phyloP scores from a whole-genome alignment of 2,888 invertebrate species.

The Parnassius apollo region DNA sequence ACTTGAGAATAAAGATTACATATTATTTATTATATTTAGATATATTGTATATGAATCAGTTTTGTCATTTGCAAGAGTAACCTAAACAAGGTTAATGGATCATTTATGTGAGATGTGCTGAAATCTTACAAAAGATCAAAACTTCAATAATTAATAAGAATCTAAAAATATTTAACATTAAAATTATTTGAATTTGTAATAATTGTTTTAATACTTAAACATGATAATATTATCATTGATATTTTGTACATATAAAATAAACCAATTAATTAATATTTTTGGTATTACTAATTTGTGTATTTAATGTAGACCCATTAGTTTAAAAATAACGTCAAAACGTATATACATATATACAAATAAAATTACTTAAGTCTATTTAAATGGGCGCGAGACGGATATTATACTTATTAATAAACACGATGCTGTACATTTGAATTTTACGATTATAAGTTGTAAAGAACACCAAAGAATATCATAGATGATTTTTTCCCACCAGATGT shows the following conservation, averaged over 20 bases:
- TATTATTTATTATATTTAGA: slow-evolving; percentile 16
- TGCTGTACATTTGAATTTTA: too few relatives aligned
- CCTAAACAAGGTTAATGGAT: slow-evolving; percentile 9
- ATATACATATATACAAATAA: too few relatives aligned
- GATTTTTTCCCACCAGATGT: too few relatives aligned
- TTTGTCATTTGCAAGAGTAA: slow-evolving; percentile 8
- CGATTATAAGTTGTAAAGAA: too few relatives aligned
- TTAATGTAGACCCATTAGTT: slow-evolving; percentile 23
- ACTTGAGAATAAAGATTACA: slow-evolving; percentile 38
- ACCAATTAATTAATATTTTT: background rate
- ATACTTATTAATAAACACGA: too few relatives aligned
- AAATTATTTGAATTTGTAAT: background rate
- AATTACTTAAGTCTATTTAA: too few relatives aligned
- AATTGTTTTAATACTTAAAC: too few relatives aligned
- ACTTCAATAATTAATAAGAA: background rate
- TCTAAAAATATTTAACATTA: slow-evolving; percentile 4
- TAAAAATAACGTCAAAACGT: background rate
- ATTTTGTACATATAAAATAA: too few relatives aligned
- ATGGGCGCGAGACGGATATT: too few relatives aligned
- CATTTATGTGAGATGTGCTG: slow-evolving; percentile 2
- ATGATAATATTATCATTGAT: too few relatives aligned
- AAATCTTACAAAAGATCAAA: slow-evolving; percentile 6
- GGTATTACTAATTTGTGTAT: background rate
- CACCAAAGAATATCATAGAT: too few relatives aligned
- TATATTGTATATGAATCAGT: slow-evolving; percentile 3